phyloP scores from a whole-genome alignment of 1,140 invertebrate species.

The Meloidogyne chitwoodi region DNA sequence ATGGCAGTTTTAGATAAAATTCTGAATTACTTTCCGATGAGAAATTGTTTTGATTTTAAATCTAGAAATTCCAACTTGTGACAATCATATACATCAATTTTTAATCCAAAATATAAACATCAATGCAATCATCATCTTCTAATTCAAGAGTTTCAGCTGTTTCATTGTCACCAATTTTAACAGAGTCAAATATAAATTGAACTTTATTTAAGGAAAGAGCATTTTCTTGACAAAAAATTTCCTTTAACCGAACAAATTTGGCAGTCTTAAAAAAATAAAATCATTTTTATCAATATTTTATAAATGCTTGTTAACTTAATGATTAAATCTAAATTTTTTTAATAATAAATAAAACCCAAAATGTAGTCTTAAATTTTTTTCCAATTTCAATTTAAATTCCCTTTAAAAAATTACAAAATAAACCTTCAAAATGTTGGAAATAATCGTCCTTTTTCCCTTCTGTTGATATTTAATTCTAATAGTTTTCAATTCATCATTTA shows the following conservation, averaged over 20 bases:
- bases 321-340: too few species aligned
- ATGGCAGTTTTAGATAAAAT: too few species aligned
- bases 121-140: conserved; percentile 32
- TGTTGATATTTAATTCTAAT: conserved; percentile 19
- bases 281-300: neutral
- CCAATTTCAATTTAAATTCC: too few species aligned
- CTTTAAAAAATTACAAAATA: neutral
- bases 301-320: neutral
- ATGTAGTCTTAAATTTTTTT: too few species aligned
- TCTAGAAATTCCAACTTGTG: too few species aligned
- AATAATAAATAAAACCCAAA: too few species aligned
- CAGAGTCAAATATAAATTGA: conserved; percentile 8
- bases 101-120: conserved; percentile 15
- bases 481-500: neutral
- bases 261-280: conserved; percentile 9
- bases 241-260: conserved; percentile 14
- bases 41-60: too few species aligned
- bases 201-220: conserved; percentile 10
- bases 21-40: too few species aligned
- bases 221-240: conserved; percentile 23
- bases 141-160: conserved; percentile 16
- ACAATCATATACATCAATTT: neutral
- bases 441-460: conserved; percentile 21
- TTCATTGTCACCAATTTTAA: conserved; percentile 20
- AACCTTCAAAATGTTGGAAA: conserved; percentile 15